phyloP scores from a whole-genome alignment of 2,797 vertebrate genomes.

The Thaleichthys pacificus region DNA sequence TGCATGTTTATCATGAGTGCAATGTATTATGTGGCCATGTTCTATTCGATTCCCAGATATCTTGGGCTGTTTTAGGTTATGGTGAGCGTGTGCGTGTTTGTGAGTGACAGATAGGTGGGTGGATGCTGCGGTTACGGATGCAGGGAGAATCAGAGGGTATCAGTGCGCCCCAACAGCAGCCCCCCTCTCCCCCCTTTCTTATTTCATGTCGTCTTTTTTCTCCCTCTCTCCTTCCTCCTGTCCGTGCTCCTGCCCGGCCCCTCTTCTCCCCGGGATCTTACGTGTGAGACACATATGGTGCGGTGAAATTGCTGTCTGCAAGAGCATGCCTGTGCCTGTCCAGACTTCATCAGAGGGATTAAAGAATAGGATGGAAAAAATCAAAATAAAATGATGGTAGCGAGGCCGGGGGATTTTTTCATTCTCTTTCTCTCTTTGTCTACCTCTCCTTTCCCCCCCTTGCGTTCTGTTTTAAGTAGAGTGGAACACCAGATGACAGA shows the following conservation, averaged over 20 bases:
- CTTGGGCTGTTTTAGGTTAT: slow-evolving; percentile 14
- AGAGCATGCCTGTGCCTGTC: slow-evolving; percentile 98
- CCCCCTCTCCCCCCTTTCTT: slow-evolving; percentile 26
- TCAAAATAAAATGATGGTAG: slow-evolving; percentile 91
- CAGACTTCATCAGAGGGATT: slow-evolving; percentile 99
- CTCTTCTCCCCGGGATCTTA: slow-evolving; percentile 87
- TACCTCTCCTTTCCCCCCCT: slow-evolving; percentile 51
- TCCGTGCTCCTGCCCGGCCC: slow-evolving; percentile 89
- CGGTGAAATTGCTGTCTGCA: slow-evolving; percentile 96
- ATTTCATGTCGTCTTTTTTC: slow-evolving; percentile 53
- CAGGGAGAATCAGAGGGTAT: slow-evolving; percentile 45
- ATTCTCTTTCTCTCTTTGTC: slow-evolving; percentile 58
- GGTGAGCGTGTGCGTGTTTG: slow-evolving; percentile 17
- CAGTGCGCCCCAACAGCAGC: slow-evolving; percentile 47
- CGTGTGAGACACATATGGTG: slow-evolving; percentile 97
- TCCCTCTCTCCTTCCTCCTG: slow-evolving; percentile 79
- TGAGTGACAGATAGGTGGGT: slow-evolving; percentile 33
- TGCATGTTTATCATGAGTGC: slow-evolving; percentile 33
- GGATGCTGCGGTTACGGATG: slow-evolving; percentile 38
- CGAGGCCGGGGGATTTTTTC: slow-evolving; percentile 61
- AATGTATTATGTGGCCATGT: slow-evolving; percentile 27
- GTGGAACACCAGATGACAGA: slow-evolving; percentile 76
- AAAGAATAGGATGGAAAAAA: slow-evolving; percentile 91
- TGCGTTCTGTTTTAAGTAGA: slow-evolving; percentile 74
- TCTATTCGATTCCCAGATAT: neutral